These are phyloP conservation scores for Cirrhinus molitorella DNA, from an alignment of 2,797 vertebrate species.

Conservation along the genomic window DNA sequence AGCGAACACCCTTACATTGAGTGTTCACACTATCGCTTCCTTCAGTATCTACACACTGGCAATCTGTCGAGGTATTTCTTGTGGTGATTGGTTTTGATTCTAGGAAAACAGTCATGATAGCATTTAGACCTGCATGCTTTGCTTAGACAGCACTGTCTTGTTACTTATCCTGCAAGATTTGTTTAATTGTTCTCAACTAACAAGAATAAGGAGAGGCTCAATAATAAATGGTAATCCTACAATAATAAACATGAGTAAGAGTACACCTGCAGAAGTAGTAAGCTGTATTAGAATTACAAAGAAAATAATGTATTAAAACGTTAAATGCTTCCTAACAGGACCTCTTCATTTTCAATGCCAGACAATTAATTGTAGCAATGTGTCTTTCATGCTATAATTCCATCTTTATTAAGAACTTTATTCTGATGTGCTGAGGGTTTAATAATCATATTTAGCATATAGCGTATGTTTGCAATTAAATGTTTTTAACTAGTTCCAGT, in stretches of 20 bases:
- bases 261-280: conserved; percentile 3
- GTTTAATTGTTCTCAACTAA: conserved; percentile 40
- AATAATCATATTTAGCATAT: not conserved
- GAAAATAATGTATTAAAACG: conserved; percentile 63
- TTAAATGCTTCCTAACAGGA: conserved; percentile 67
- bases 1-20: conserved; percentile 93
- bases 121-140: conserved; percentile 92
- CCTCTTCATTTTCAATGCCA: conserved; percentile 53
- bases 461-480: not conserved
- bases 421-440: not conserved
- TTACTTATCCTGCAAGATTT: conserved; percentile 55
- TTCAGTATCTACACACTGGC: conserved; percentile 91
- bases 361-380: conserved; percentile 44
- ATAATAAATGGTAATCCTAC: conserved; percentile 3
- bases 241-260: conserved; percentile 51
- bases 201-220: conserved; percentile 25
- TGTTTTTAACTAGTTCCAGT: not conserved
- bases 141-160: conserved; percentile 83
- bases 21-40: conserved; percentile 92
- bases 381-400: not conserved
- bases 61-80: conserved; percentile 97
- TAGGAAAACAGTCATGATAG: conserved; percentile 89
- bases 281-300: conserved; percentile 49
- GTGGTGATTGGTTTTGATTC: conserved; percentile 95
- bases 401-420: not conserved